Conservation (phyloP, 2,797 vertebrate species). For the Ceryle rudis region DNA sequence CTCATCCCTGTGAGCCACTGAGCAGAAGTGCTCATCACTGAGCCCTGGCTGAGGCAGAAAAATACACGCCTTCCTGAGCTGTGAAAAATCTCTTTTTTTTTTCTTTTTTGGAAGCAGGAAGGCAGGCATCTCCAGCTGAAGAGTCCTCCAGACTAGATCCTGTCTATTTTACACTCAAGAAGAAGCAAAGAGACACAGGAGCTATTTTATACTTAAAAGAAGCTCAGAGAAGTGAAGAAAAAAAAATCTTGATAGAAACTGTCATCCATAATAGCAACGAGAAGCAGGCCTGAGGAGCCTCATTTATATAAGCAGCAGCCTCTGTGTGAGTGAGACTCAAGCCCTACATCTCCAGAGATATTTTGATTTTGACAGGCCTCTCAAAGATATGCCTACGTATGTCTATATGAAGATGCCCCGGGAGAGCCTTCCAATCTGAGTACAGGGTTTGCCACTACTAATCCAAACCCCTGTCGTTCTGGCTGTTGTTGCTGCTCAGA, state of each 20-base stretch:
- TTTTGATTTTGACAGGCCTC: constrained; percentile 61
- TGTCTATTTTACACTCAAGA: neutral
- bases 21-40: fast-evolving
- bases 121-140: neutral
- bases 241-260: constrained; percentile 53
- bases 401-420: constrained; percentile 43
- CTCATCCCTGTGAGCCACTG: neutral
- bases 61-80: neutral
- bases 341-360: constrained; percentile 44
- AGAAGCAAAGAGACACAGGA: neutral
- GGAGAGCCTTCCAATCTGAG: constrained; percentile 38
- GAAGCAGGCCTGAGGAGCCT: constrained; percentile 44
- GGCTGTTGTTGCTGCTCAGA: neutral
- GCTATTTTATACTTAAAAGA: constrained; percentile 48
- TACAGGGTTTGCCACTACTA: neutral
- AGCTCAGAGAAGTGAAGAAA: constrained; percentile 32
- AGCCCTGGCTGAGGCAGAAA: neutral
- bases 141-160: constrained; percentile 3
- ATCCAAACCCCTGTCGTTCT: neutral
- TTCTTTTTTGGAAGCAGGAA: neutral
- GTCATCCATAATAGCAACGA: constrained; percentile 51
- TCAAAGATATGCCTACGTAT: constrained; percentile 36
- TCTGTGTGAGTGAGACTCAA: constrained; percentile 28
- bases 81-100: neutral
- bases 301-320: constrained; percentile 59